Evolutionary conservation across 1,140 invertebrate species (phyloP), one percentile per base, ranked within the genome.

Genomic region (Drosophila sechellia): DNA sequence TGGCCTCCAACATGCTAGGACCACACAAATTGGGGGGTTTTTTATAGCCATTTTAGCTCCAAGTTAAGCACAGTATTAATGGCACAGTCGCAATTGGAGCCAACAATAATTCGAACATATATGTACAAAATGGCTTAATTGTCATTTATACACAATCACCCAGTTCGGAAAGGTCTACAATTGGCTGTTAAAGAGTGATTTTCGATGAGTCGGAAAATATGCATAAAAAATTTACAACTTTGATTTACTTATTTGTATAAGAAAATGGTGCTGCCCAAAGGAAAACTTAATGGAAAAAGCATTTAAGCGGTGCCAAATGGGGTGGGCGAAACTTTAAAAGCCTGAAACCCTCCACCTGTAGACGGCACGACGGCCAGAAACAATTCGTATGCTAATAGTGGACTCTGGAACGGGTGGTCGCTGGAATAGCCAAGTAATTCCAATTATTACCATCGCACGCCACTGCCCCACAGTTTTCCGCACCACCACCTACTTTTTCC

Each of bases 371-470:
- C 17, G 56, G 56, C 17, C 25, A 43, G 69, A 61, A 54, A 60
- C 66, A 58, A 61, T 70, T 79, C 55, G 31, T 56, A 87, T 89
- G 83, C 84, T 79, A 87, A 87, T 87, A 37, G 59, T 63, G 64
- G 39, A 55, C 70, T 60, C 42, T 15, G 58, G 34, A 37, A 15
- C 4, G 61, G 57, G 39, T n/a, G 40, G 40, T 46, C 50, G 27
- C 68, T 79, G 74, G 45, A 77, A 76, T 59, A 54, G 57, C 73
- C 60, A 72, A 68, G 75, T 83, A 87, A 79, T 77, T 76, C 84
- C 83, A 87, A 87, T 83, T 87, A 87, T 89, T 86, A 74, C 83
- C 65, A 77, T 68, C 84, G 83, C 81, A 86, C 78, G 81, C 65
- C 81, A 86, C 81, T 77, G 56, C 43, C 45, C 57, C 11, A 6